Conservation (phyloP, 2,797 vertebrate species). For the Ispidina lecontei region DNA sequence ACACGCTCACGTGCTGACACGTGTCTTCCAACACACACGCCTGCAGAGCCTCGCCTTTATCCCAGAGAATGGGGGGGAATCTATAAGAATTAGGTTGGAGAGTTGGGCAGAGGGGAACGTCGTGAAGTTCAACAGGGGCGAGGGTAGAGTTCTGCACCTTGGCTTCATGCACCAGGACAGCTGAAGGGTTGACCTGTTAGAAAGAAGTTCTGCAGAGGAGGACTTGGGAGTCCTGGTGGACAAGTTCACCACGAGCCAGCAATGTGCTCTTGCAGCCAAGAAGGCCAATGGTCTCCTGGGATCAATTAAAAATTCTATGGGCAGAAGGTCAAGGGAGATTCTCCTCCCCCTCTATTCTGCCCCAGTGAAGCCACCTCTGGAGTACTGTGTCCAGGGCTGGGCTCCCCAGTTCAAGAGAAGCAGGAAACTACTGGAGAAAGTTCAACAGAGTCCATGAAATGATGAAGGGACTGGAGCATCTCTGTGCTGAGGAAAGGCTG, state of each 20-base stretch:
- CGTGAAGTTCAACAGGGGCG: background rate
- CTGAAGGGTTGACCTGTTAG: background rate
- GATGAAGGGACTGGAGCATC: background rate
- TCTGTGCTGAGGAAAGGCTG: background rate
- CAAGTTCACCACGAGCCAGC: background rate
- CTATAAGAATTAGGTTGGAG: background rate
- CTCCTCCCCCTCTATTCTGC: background rate
- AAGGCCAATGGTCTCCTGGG: background rate
- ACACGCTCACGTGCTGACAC: background rate
- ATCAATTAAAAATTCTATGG: background rate
- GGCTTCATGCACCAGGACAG: background rate
- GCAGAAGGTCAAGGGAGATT: background rate
- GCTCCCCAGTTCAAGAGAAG: background rate
- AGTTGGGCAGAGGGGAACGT: background rate
- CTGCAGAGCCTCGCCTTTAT: background rate
- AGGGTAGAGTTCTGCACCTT: background rate
- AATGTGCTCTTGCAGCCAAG: background rate
- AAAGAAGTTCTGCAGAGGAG: background rate
- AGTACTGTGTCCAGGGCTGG: background rate
- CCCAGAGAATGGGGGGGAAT: background rate
- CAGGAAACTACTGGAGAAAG: background rate
- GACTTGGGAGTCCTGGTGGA: background rate
- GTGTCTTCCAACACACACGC: background rate
- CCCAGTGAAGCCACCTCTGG: background rate
- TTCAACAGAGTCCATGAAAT: background rate